phyloP scores from a whole-genome alignment of 2,113 vertebrate species.

The Rhinoptilus africanus region DNA sequence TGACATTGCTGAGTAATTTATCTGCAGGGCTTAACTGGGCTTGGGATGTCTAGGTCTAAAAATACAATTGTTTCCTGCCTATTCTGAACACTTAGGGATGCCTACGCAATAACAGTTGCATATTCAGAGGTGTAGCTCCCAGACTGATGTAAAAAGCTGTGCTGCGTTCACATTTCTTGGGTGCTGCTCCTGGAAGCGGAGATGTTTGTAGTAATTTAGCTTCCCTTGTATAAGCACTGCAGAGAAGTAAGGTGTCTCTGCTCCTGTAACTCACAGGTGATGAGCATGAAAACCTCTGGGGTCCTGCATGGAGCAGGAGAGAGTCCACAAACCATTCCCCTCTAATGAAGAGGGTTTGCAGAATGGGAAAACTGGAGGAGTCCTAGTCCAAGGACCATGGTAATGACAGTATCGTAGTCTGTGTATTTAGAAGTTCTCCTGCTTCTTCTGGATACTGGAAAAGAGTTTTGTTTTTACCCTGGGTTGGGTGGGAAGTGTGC shows the following conservation, averaged over 20 bases:
- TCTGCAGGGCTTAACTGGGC: background rate
- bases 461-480: fast-evolving
- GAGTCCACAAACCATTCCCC: background rate
- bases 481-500: background rate
- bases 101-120: background rate
- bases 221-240: background rate
- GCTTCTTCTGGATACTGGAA: background rate
- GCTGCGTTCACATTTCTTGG: no score
- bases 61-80: background rate
- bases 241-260: fast-evolving
- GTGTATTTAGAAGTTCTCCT: background rate
- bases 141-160: background rate
- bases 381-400: fast-evolving
- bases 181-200: background rate
- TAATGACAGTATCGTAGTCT: fast-evolving
- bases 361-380: background rate
- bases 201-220: background rate
- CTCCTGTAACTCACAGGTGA: fast-evolving
- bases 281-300: background rate
- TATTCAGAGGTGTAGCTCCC: background rate
- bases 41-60: background rate
- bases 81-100: background rate
- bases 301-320: background rate
- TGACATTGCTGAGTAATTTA: background rate
- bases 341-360: background rate